A percentile compares a stretch with the other conserved stretches of the same genome.
phyloP scores from a whole-genome alignment of 2,888 invertebrate species.

The Patella pellucida region DNA sequence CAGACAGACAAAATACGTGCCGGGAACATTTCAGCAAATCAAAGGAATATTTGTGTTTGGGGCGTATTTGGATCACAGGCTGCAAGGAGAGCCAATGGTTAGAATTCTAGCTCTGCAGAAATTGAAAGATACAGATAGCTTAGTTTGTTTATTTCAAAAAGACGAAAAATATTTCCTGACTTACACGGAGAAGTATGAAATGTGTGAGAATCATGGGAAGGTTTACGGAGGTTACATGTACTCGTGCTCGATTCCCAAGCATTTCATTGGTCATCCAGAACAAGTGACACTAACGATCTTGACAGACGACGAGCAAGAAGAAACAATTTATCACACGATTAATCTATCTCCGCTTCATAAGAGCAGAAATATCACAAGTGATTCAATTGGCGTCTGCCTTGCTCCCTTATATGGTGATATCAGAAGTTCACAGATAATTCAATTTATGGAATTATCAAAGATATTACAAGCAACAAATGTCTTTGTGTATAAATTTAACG shows the following conservation, averaged over 20 bases:
- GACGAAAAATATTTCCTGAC: constrained; percentile 23
- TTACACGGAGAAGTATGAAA: constrained; percentile 51
- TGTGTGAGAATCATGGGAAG: constrained; percentile 69
- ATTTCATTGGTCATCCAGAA: constrained; percentile 28
- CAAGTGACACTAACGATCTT: constrained; percentile 33
- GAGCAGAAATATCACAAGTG: constrained; percentile 12
- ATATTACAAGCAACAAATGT: constrained; percentile 61
- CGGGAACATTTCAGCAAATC: constrained; percentile 18
- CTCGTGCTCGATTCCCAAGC: constrained; percentile 56
- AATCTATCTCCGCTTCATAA: constrained; percentile 9
- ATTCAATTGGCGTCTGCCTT: constrained; percentile 60
- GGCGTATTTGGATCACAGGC: constrained; percentile 53
- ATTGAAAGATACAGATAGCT: constrained; percentile 33
- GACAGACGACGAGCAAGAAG: constrained; percentile 13
- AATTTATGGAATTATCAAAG: constrained; percentile 65
- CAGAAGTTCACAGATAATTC: constrained; percentile 55
- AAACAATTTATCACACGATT: constrained; percentile 11
- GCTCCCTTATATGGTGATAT: constrained; percentile 67
- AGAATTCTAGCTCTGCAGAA: constrained; percentile 47
- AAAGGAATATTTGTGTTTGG: constrained; percentile 46
- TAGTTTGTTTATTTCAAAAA: constrained; percentile 45
- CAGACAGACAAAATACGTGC: not conserved
- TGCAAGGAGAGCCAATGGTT: constrained; percentile 30
- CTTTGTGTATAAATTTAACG: constrained; percentile 57
- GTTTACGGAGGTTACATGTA: constrained; percentile 66